Conservation (phyloP, 2,888 invertebrate genomes). For the Dastarcus helophoroides region DNA sequence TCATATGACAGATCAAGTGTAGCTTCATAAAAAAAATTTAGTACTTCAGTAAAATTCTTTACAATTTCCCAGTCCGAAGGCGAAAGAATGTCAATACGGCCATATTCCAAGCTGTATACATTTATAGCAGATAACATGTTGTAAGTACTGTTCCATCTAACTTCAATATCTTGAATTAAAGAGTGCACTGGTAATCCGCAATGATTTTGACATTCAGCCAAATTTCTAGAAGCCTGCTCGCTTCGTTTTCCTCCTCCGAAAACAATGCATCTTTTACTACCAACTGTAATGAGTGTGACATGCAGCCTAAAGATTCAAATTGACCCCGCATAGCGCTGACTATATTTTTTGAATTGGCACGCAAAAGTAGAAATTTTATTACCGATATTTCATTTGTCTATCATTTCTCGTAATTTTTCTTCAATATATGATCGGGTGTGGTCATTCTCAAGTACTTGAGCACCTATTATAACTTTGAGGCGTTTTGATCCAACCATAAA, state of each 20-base stretch:
- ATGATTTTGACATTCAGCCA: constrained; percentile 12
- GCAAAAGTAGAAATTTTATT: constrained; percentile 8
- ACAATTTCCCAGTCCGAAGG: background rate
- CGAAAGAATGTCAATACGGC: background rate
- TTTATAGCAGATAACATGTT: constrained; percentile 6
- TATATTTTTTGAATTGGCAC: constrained; percentile 11
- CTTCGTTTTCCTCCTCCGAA: too few relatives aligned
- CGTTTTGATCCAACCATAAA: constrained; percentile 5
- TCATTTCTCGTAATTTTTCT: constrained; percentile 9
- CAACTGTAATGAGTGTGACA: constrained; percentile 11
- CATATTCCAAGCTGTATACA: constrained; percentile 3
- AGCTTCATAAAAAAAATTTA: constrained; percentile 12
- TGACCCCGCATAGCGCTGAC: constrained; percentile 8
- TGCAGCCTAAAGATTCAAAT: constrained; percentile 8
- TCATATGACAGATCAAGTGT: constrained; percentile 9
- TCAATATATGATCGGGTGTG: constrained; percentile 9
- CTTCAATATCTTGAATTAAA: constrained; percentile 12
- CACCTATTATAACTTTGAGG: constrained; percentile 9
- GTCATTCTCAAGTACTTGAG: constrained; percentile 9
- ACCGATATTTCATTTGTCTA: constrained; percentile 5
- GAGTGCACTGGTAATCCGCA: constrained; percentile 10
- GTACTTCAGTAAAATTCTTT: constrained; percentile 8
- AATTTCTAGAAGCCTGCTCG: constrained; percentile 11
- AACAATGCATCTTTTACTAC: constrained; percentile 10
- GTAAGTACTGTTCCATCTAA: constrained; percentile 13